Evolutionary conservation across 2,113 vertebrate species (phyloP), one percentile per base, ranked within the genome.

Genomic region (Phoenicopterus ruber): DNA sequence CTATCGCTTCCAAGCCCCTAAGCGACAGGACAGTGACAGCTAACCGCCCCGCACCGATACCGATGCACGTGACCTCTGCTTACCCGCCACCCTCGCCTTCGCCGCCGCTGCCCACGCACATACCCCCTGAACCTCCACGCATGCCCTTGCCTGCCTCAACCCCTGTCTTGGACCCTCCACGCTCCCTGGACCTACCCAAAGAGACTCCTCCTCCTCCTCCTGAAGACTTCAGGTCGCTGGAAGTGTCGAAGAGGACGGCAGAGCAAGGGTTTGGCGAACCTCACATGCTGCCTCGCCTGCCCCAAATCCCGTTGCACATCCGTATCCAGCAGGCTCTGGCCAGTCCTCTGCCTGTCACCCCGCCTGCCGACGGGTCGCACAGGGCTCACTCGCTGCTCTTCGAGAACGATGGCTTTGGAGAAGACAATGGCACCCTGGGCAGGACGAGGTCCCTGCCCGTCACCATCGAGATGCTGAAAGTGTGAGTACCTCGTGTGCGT

Each of bases 401-500:
- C 4, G 99, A 99, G 97, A 98, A 96, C 1, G 98, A 98, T 6
- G 97, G 93, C n/a, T 98, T 97, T 1, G 98, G 98, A 42, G 99
- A 99, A 61, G 99, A 99, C 90, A 98, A 32, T 6, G 94, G 97
- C 47, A 97, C 90, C 29, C 86, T 98, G 79, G 98, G 96, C 10
- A 97, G 99, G 26, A 98, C 98, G 3, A 98, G 98, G 32, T 99
- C 99, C 21, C 98, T 99, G 92, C 99, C 99, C 14, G 98, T 99
- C 97, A 99, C 99, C 97, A 99, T 99, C 36, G 99, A 99, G 95
- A 99, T 99, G 93, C 98, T 99, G 26, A 99, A 99, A 98, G 98
- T 99, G 99, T 99, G 97, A 99, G 99, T 99, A 62, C 26, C 44
- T 54, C 31, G 31, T 17, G n/a, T 17, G 9, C 0, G 5, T 50